Conservation (phyloP, 2,888 invertebrate species). For the Strigamia maritima region DNA sequence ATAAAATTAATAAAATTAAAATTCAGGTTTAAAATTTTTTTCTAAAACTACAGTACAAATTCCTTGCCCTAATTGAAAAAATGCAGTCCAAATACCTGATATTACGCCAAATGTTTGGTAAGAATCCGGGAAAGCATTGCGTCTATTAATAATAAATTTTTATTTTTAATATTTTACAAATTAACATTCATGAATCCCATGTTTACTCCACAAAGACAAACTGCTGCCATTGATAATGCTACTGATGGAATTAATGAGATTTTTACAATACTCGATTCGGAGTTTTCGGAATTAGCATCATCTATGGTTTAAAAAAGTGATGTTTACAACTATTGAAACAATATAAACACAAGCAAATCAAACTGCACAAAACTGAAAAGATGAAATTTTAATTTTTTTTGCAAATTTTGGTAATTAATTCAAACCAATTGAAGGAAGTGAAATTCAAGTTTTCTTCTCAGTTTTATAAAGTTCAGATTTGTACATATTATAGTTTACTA, state of each 20-base stretch:
- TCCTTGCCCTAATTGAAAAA: slow-evolving; percentile 70
- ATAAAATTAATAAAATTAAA: slow-evolving; percentile 56
- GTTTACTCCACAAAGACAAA: slow-evolving; percentile 75
- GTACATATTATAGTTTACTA: slow-evolving; percentile 47
- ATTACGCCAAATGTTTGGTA: slow-evolving; percentile 84
- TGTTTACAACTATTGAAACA: no score
- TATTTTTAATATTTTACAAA: slow-evolving; percentile 53
- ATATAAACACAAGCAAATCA: no score
- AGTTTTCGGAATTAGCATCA: slow-evolving; percentile 1
- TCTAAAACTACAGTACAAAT: no score
- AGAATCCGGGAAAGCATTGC: slow-evolving; percentile 66
- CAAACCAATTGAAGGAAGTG: no score
- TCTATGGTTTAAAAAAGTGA: not conserved
- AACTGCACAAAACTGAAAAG: no score
- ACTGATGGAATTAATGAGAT: slow-evolving; percentile 72
- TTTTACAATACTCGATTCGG: slow-evolving; percentile 54
- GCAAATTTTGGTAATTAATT: no score
- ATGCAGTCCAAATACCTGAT: slow-evolving; percentile 85
- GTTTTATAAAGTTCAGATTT: no score
- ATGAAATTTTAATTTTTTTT: no score
- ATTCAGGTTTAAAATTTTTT: no score
- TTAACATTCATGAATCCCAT: slow-evolving; percentile 86
- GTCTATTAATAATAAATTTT: no score
- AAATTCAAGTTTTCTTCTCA: no score
- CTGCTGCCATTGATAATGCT: slow-evolving; percentile 59